Percentiles rank a stretch among this genome's conserved stretches.
phyloP scores from a whole-genome alignment of 2,797 vertebrate genomes.

The Hemibagrus guttatus region DNA sequence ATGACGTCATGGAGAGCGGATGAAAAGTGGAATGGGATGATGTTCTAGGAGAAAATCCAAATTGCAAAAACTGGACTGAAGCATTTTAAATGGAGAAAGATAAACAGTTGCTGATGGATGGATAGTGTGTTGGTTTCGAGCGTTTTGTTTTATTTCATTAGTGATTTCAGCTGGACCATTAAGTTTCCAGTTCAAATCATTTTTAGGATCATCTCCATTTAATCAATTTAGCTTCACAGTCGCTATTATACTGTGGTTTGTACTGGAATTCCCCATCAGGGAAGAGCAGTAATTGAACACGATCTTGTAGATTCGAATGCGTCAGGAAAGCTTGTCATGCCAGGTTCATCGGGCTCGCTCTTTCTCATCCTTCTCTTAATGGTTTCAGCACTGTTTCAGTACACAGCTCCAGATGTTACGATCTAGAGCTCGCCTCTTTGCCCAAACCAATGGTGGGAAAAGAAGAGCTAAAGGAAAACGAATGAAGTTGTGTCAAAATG shows the following conservation, averaged over 20 bases:
- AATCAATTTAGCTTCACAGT: not conserved
- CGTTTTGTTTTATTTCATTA: not conserved
- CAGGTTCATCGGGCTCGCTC: conserved; percentile 75
- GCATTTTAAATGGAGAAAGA: not conserved
- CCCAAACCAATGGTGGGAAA: conserved; percentile 33
- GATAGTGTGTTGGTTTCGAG: not conserved
- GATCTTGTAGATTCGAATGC: conserved; percentile 77
- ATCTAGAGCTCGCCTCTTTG: conserved; percentile 52
- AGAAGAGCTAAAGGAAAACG: conserved; percentile 47
- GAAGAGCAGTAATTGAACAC: conserved; percentile 1
- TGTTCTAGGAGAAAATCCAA: conserved; percentile 4
- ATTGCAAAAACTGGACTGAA: not conserved
- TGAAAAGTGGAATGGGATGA: conserved; percentile 27
- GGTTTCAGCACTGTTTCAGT: conserved; percentile 77
- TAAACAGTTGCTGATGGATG: conserved; percentile 13
- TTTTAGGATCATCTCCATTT: not conserved
- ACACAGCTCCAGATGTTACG: conserved; percentile 80
- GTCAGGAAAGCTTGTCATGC: conserved; percentile 62
- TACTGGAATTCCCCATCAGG: conserved; percentile 1
- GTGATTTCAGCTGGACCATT: not conserved
- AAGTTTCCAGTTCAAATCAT: not conserved
- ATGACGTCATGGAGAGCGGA: conserved; percentile 24
- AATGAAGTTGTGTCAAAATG: conserved; percentile 58
- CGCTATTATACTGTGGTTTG: not conserved
- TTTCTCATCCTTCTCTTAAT: conserved; percentile 84